phyloP scores from a whole-genome alignment of 1,140 invertebrate genomes.

The Stratiolaelaps scimitus region DNA sequence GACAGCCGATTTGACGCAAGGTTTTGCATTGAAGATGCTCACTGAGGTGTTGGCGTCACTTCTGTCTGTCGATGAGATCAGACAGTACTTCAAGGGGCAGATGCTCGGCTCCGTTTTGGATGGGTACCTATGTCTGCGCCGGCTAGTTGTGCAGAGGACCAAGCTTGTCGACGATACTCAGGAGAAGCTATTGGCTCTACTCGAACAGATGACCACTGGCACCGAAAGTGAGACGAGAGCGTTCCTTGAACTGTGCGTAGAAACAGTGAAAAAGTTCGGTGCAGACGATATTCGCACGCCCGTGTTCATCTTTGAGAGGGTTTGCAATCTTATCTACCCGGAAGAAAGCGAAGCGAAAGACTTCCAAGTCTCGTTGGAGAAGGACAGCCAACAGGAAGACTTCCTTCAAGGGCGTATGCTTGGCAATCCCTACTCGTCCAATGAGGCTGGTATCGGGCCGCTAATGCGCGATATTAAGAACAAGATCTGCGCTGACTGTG shows the following conservation, averaged over 20 bases:
- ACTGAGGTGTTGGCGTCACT: constrained; percentile 71
- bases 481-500: constrained; percentile 94
- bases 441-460: constrained; percentile 81
- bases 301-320: constrained; percentile 83
- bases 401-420: constrained; percentile 94
- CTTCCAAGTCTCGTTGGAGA: constrained; percentile 90
- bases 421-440: constrained; percentile 89
- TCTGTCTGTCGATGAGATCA: constrained; percentile 52
- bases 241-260: constrained; percentile 92
- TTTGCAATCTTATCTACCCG: constrained; percentile 93
- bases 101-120: constrained; percentile 77
- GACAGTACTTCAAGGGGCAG: constrained; percentile 74
- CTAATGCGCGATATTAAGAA: constrained; percentile 97
- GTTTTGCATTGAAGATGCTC: constrained; percentile 69
- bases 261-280: constrained; percentile 85
- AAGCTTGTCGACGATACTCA: constrained; percentile 91
- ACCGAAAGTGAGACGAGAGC: constrained; percentile 90
- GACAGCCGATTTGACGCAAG: constrained; percentile 83
- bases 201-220: constrained; percentile 91
- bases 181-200: constrained; percentile 77
- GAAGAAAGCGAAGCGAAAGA: constrained; percentile 93
- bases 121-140: constrained; percentile 77
- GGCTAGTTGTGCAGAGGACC: constrained; percentile 84
- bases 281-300: constrained; percentile 84
- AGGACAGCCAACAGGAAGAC: constrained; percentile 96